Percentiles rank a stretch among this genome's conserved stretches.
phyloP scores from a whole-genome alignment of 2,113 vertebrate genomes.

The Phyllostomus hastatus region DNA sequence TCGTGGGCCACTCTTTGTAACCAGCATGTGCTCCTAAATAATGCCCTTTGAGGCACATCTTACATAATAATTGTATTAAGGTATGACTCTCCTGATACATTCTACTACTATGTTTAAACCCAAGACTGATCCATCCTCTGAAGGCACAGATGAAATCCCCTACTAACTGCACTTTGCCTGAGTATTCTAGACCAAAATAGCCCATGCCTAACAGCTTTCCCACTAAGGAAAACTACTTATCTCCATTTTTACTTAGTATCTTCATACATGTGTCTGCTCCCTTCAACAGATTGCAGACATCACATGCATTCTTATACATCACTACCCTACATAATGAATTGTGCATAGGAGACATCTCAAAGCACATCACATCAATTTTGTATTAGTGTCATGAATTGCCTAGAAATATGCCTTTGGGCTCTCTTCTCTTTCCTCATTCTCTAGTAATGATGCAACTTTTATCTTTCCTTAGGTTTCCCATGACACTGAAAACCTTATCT shows the following conservation, averaged over 20 bases:
- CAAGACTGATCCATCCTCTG: neutral
- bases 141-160: neutral
- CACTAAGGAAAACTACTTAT: neutral
- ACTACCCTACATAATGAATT: neutral
- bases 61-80: neutral
- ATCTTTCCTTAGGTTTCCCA: slow-evolving; percentile 51
- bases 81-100: neutral
- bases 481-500: slow-evolving; percentile 66
- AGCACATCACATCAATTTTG: neutral
- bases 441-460: slow-evolving; percentile 49
- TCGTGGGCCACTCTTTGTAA: neutral
- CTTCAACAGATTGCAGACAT: neutral
- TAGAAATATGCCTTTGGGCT: slow-evolving; percentile 1
- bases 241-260: neutral
- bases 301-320: neutral
- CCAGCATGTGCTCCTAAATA: neutral
- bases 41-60: neutral
- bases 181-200: neutral
- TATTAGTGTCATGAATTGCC: neutral
- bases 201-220: neutral
- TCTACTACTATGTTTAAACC: neutral
- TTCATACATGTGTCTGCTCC: neutral
- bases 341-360: neutral
- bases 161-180: neutral
- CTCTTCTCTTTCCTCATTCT: slow-evolving; percentile 46